Base-by-base conservation (phyloP, 2,888 invertebrate genomes). In the Sericinus montela region DNA sequence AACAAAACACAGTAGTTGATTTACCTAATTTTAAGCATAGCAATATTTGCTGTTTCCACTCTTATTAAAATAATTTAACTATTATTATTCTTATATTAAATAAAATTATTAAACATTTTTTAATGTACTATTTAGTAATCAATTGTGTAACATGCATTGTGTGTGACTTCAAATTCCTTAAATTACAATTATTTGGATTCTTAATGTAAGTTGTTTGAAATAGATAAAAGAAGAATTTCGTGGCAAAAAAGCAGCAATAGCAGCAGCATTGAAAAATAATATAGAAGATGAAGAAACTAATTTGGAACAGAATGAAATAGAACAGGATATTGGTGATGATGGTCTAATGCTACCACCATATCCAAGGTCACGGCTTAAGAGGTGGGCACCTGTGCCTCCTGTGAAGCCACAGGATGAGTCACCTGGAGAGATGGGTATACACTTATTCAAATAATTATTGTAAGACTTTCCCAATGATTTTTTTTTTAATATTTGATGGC, bases 351-450 rank as follows among this genome's bases (percentile, higher is more conserved):
- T 89, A 29, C 59, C 69, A 1, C 73, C 73, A 36, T 89, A 89
- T 57, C 66, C 81, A 28, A 67, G 64, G 38, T 75, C 83, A 1
- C 67, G 72, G 43, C 75, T 96, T 38, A 91, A 91, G 63, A 87
- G 91, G 63, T 97, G 97, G 97, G 84, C 91, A 57, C 91, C 91
- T 5, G 94, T 93, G 4, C 94, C 94, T 9, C 80, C 92, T 2
- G 93, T 97, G 1, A 83, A 81, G 41, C 94, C 94, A 53, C 83
- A 85, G 39, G 89, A 90, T 37, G 93, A 94, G 1, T 91, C 90
- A 52, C 96, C 97, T 25, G 99, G 99, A 35, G 99, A 99, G 88
- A 91, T 94, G 91, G 99, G 99, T 63, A 90, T 36, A 29, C 19
- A 14, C 19, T n/a, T n/a, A n/a, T n/a, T n/a, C n/a, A n/a, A n/a